These are phyloP conservation scores for Berghia stephanieae DNA, from an alignment of 1,140 invertebrate genomes.

Conservation along the genomic window DNA sequence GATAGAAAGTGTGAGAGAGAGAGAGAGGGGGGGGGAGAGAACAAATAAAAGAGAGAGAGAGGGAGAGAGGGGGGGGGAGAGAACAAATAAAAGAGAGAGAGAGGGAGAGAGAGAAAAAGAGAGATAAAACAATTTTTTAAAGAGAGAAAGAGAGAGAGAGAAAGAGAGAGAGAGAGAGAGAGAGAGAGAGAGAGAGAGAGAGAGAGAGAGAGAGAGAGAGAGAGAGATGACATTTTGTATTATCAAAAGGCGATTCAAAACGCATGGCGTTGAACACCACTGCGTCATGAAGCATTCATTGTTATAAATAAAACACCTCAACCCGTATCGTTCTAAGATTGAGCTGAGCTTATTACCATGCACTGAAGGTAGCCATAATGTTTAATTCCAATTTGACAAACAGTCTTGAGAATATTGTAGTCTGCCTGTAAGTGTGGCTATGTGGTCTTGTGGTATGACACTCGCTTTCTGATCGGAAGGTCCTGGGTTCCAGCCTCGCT, in stretches of 20 bases:
- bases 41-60: not conserved
- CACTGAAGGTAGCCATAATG: not conserved
- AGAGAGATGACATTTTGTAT: too few species aligned
- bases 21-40: not conserved
- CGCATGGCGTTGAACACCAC: not conserved
- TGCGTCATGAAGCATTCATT: not conserved
- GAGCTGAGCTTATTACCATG: not conserved
- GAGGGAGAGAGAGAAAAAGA: not conserved
- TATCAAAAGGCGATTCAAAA: too few species aligned
- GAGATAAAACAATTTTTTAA: too few species aligned
- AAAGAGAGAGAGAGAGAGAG: slow-evolving; percentile 14
- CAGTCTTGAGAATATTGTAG: too few species aligned
- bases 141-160: not conserved
- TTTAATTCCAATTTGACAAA: not conserved
- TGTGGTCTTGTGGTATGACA: too few species aligned
- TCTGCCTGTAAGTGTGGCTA: too few species aligned
- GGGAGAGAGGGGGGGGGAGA: not conserved
- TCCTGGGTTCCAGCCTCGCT: too few species aligned
- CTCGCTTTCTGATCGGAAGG: too few species aligned
- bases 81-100: not conserved
- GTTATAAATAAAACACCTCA: not conserved
- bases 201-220: not conserved
- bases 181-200: slow-evolving; percentile 4
- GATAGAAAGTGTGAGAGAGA: not conserved
- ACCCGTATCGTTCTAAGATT: not conserved